phyloP scores from a whole-genome alignment of 1,140 invertebrate species.

The Micrasema minimum region DNA sequence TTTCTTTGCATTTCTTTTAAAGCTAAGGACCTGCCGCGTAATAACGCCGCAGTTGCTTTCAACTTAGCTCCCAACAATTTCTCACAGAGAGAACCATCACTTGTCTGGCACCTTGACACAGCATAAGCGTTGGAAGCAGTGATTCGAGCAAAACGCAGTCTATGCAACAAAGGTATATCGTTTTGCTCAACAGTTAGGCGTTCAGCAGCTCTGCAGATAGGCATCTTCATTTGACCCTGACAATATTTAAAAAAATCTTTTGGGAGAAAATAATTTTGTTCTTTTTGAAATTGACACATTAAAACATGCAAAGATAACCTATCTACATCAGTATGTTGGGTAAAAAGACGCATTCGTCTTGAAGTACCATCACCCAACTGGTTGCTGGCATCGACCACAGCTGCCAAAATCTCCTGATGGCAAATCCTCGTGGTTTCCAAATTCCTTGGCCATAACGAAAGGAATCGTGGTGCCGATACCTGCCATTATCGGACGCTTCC shows the following conservation, averaged over 20 bases:
- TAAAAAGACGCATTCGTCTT: not conserved
- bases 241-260: not conserved
- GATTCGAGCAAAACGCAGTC: not conserved
- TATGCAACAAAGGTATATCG: not conserved
- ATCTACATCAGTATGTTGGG: not conserved
- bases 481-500: not conserved
- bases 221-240: not conserved
- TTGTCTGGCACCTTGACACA: not conserved
- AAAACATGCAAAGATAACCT: not conserved
- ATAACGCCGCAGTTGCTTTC: not conserved
- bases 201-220: not conserved
- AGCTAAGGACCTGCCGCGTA: not conserved
- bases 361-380: not conserved
- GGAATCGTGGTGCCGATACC: not conserved
- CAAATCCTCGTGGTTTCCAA: not conserved
- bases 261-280: not conserved
- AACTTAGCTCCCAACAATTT: not conserved
- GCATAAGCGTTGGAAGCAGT: not conserved
- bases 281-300: not conserved
- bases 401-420: not conserved
- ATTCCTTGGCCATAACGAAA: not conserved
- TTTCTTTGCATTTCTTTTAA: not conserved
- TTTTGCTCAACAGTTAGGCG: not conserved
- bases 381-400: not conserved
- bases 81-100: not conserved